Percentiles rank a stretch among this genome's conserved stretches.
phyloP scores from a whole-genome alignment of 2,797 vertebrate species.

The Danio tinwini region DNA sequence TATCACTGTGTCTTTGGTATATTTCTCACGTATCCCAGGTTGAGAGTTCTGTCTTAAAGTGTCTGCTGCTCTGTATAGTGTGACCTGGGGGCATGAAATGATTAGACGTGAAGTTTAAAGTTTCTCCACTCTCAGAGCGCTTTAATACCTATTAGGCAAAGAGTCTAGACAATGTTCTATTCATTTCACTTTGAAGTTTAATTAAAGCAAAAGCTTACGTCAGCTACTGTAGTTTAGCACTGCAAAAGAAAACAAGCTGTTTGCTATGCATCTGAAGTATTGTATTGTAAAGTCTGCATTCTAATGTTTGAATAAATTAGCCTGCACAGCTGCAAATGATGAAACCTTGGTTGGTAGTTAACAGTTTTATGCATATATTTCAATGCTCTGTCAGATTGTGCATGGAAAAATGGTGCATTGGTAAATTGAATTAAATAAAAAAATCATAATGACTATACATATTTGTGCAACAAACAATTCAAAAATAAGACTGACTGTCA shows the following conservation, averaged over 20 bases:
- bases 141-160: conserved; percentile 14
- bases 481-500: no score
- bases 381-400: not conserved
- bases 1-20: conserved; percentile 39
- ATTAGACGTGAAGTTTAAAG: conserved; percentile 27
- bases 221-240: conserved; percentile 20
- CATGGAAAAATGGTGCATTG: no score
- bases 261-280: conserved; percentile 7
- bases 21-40: conserved; percentile 61
- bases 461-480: no score
- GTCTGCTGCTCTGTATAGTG: conserved; percentile 65
- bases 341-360: not conserved
- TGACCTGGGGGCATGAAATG: conserved; percentile 29
- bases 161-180: conserved; percentile 13
- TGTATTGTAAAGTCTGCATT: not conserved
- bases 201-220: conserved; percentile 17
- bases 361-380: not conserved
- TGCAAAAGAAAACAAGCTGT: conserved; percentile 5
- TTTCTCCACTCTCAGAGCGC: not conserved
- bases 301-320: conserved; percentile 8
- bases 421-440: no score
- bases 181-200: conserved; percentile 27
- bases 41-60: conserved; percentile 69
- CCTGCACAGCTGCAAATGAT: not conserved
- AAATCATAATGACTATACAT: no score